Base-by-base conservation (phyloP, 2,113 vertebrate species). In the Pongo pygmaeus region DNA sequence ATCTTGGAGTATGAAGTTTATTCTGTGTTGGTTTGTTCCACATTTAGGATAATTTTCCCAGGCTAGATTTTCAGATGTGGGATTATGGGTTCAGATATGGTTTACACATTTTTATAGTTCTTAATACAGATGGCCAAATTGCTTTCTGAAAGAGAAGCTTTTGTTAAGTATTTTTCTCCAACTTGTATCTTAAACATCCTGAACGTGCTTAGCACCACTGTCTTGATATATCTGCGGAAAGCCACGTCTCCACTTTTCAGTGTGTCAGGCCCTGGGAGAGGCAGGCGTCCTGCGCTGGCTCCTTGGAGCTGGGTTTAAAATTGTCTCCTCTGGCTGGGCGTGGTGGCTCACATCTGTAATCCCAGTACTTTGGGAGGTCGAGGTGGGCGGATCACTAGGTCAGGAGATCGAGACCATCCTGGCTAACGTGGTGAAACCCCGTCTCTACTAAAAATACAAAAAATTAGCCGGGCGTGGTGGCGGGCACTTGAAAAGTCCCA, bases 91-190 rank as follows among this genome's bases (percentile, higher is more conserved):
- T 87, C 55, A 96, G 72, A 97, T 84, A 38, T 3, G 5, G 4
- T 79, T 59, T 88, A 52, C 18, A 83, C 18, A 22, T 91, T 89
- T 94, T 69, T 93, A 70, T 84, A 50, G 57, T 77, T 93, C 38
- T 75, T 80, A 52, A 55, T 55, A 48, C 40, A 46, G 87, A 74
- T 61, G 52, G 84, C 20, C 69, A 96, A 9, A 32, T 77, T 67
- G 32, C 38, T 86, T 89, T 96, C 67, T 88, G 70, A 94, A 95
- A 92, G 85, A 48, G 32, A 96, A 94, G 16, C 4, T n/a, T 88
- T 80, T 94, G 52, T 92, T 84, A 70, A 77, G 59, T 87, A 78
- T 78, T 96, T 92, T 87, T 32, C 32, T 69, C 43, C n/a, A 74
- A 32, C 18, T 86, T 75, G 46, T 84, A 9, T 92, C 80, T 72